These are phyloP conservation scores for Aphelenchoides fujianensis DNA, from an alignment of 1,140 invertebrate genomes.

Conservation along the genomic window DNA sequence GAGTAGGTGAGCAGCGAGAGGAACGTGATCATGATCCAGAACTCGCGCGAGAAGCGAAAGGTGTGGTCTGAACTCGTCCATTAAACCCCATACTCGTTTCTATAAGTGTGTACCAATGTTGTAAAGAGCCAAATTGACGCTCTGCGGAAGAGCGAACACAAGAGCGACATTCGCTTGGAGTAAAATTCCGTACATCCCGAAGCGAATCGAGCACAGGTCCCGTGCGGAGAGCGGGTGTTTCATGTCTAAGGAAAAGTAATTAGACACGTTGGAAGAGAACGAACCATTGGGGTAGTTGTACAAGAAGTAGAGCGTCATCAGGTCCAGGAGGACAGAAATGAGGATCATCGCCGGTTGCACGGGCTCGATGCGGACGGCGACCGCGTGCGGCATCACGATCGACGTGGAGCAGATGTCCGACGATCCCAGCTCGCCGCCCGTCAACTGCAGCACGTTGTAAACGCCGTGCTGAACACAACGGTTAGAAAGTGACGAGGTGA, in stretches of 20 bases:
- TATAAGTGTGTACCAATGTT: slow-evolving; percentile 17
- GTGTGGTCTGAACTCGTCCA: slow-evolving; percentile 4
- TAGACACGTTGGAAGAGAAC: no score
- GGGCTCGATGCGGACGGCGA: not conserved
- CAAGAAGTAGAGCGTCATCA: not conserved
- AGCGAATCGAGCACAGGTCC: not conserved
- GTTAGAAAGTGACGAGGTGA: slow-evolving; percentile 2
- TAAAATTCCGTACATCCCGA: not conserved
- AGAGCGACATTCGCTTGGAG: not conserved
- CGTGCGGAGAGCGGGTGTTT: not conserved
- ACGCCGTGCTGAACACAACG: not conserved
- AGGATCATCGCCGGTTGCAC: not conserved
- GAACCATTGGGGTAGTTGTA: not conserved
- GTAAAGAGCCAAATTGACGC: slow-evolving; percentile 1
- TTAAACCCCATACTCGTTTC: not conserved
- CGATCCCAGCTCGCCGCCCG: not conserved
- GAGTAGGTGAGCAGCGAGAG: not conserved
- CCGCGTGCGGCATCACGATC: not conserved
- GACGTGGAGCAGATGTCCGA: not conserved
- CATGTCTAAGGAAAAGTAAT: not conserved
- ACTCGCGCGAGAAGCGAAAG: not conserved
- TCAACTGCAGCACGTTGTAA: not conserved
- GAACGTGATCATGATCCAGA: not conserved
- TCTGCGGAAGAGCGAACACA: slow-evolving; percentile 2
- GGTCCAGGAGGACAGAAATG: not conserved